These are phyloP conservation scores for Galemys pyrenaicus DNA, from an alignment of 2,113 vertebrate species.

Conservation along the genomic window DNA sequence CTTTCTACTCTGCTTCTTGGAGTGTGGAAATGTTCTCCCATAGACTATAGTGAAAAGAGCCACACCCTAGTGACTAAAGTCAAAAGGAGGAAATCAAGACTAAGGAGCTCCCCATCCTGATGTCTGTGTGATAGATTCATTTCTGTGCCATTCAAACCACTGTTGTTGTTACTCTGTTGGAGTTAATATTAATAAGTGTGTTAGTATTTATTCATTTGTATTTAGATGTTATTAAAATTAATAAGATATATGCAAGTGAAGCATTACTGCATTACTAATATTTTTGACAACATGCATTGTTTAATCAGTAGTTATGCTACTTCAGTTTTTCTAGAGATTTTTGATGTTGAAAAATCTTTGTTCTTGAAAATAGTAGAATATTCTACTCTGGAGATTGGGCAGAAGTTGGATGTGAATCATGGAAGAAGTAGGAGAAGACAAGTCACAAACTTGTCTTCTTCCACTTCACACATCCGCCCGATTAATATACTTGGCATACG, in stretches of 20 bases:
- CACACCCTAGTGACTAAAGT: not conserved
- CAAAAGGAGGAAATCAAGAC: not conserved
- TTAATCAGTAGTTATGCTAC: slow-evolving; percentile 19
- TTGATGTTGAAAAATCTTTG: not conserved
- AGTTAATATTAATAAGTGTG: slow-evolving; percentile 8
- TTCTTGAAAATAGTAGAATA: not conserved
- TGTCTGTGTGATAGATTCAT: not conserved
- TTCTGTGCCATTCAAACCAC: not conserved
- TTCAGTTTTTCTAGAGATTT: not conserved
- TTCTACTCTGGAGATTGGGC: not conserved
- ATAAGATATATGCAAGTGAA: slow-evolving; percentile 4
- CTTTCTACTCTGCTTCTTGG: not conserved
- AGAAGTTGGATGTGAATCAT: not conserved
- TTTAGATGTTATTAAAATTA: not conserved
- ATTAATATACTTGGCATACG: not conserved
- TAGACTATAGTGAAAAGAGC: not conserved
- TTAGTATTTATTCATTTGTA: not conserved
- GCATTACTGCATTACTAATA: not conserved
- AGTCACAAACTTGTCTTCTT: not conserved
- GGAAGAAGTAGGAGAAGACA: not conserved
- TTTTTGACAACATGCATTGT: not conserved
- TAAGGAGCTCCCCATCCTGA: not conserved
- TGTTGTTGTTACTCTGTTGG: not conserved
- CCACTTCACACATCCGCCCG: not conserved
- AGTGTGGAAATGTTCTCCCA: not conserved